These are phyloP conservation scores for Galaxias olidus DNA, from an alignment of 2,797 vertebrate species.

Conservation along the genomic window DNA sequence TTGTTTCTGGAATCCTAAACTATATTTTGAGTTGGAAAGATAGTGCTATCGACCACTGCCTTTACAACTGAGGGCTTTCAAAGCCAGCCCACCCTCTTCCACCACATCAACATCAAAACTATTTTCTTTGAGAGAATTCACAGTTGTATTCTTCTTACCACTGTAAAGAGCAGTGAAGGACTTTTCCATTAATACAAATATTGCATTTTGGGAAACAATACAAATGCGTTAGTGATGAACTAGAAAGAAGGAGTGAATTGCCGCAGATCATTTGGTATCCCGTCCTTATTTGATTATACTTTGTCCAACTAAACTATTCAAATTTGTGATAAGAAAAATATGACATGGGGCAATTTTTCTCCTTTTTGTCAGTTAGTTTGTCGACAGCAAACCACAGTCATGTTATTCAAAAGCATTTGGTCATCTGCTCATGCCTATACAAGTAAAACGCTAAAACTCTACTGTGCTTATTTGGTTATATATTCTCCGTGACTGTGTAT, in stretches of 20 bases:
- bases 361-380: too few species aligned
- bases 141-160: slow-evolving; percentile 17
- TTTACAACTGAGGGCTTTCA: slow-evolving; percentile 48
- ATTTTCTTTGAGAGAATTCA: slow-evolving; percentile 43
- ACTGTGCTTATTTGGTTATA: not conserved
- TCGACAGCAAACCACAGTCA: not conserved
- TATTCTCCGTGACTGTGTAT: slow-evolving; percentile 25
- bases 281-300: too few species aligned
- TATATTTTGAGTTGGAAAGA: slow-evolving; percentile 52
- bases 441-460: not conserved
- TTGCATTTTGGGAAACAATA: too few species aligned
- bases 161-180: not conserved
- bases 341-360: too few species aligned
- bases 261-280: too few species aligned
- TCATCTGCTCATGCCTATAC: too few species aligned
- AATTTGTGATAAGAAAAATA: too few species aligned
- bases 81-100: slow-evolving; percentile 24
- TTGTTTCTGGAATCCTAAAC: slow-evolving; percentile 31
- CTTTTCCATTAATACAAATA: too few species aligned
- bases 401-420: too few species aligned
- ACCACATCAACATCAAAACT: slow-evolving; percentile 36
- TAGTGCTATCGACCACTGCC: slow-evolving; percentile 43
- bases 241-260: too few species aligned
- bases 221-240: too few species aligned
- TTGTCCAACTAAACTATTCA: too few species aligned